These are phyloP conservation scores for Bos taurus DNA, from an alignment of 2,113 vertebrate species.

Conservation along the genomic window DNA sequence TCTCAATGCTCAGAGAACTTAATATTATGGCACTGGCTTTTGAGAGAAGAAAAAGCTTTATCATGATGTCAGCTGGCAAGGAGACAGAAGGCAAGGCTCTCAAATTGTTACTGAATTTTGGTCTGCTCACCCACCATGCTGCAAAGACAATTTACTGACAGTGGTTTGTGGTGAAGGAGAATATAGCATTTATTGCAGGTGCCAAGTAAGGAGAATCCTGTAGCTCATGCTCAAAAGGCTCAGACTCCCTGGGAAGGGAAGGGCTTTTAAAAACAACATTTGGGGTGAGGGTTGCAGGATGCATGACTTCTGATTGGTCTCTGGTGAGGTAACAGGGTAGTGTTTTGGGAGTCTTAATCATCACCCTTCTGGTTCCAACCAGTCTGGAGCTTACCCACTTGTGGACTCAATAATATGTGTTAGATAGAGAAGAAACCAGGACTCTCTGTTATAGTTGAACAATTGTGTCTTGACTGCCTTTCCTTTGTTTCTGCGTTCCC, in stretches of 20 bases:
- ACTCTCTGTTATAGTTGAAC: not conserved
- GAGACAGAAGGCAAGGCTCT: not conserved
- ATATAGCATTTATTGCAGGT: not conserved
- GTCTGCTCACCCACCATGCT: not conserved
- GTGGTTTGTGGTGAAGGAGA: not conserved
- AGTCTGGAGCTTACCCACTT: not conserved
- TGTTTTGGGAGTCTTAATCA: not conserved
- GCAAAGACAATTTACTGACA: not conserved
- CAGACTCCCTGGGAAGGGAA: not conserved
- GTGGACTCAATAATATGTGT: not conserved
- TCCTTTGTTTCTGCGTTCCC: not conserved
- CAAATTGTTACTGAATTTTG: not conserved
- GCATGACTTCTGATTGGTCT: not conserved
- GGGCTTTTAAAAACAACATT: not conserved
- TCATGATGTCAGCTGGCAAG: not conserved
- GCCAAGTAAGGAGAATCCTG: not conserved
- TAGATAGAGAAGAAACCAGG: not conserved
- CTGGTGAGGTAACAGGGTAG: not conserved
- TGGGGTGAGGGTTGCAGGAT: not conserved
- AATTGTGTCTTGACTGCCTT: not conserved
- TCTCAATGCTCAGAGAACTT: not conserved
- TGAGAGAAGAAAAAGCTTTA: not conserved
- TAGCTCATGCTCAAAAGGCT: not conserved
- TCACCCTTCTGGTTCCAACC: not conserved
- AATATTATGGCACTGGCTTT: not conserved